These are phyloP conservation scores for Acanthiza pusilla DNA, from an alignment of 2,797 vertebrate species.

Conservation along the genomic window DNA sequence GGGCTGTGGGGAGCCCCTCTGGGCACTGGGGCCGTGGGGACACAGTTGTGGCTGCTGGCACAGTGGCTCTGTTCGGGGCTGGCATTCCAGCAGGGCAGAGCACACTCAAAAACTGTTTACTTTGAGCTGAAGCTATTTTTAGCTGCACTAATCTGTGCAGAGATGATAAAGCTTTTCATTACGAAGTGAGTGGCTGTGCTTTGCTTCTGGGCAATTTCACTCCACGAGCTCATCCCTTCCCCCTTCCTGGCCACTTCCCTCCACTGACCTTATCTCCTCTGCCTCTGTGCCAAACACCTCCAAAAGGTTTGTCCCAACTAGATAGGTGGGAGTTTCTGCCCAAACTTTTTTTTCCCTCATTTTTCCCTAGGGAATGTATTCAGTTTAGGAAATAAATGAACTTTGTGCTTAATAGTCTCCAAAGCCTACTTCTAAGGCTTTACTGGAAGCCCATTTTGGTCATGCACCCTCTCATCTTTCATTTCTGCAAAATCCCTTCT, in stretches of 20 bases:
- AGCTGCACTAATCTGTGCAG: conserved; percentile 69
- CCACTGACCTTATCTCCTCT: conserved; percentile 33
- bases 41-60: not conserved
- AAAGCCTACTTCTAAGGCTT: not conserved
- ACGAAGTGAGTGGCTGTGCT: conserved; percentile 47
- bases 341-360: not conserved
- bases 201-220: conserved; percentile 72
- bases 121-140: conserved; percentile 71
- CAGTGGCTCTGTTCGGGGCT: accelerated
- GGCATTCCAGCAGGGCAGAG: conserved; percentile 12
- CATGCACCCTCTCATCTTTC: not conserved
- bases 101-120: conserved; percentile 61
- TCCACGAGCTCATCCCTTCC: conserved; percentile 15
- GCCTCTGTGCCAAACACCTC: not conserved
- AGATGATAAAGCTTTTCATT: conserved; percentile 72
- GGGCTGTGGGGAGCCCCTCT: not conserved
- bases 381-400: not conserved
- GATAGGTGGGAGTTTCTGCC: not conserved
- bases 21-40: not conserved
- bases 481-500: not conserved
- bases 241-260: not conserved
- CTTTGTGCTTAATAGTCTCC: not conserved
- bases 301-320: not conserved
- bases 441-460: not conserved
- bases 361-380: not conserved